Evolutionary conservation across 2,113 vertebrate genomes (phyloP).

Genomic region (Pedionomus torquatus): DNA sequence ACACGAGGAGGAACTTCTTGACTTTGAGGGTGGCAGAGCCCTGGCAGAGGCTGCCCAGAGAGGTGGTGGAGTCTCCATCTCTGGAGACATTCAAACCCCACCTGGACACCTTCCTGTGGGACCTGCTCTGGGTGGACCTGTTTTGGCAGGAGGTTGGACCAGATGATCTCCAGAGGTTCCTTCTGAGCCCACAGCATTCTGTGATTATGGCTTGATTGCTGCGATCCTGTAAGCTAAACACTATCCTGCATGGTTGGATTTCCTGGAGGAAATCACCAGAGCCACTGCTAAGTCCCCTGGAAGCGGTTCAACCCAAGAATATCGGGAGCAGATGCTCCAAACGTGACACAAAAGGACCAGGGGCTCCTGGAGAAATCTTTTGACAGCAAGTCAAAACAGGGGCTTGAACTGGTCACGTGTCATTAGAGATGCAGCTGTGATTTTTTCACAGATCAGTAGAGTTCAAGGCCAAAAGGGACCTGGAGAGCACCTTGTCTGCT

Average conservation of each 20-base stretch:
- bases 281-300: not conserved
- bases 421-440: not conserved
- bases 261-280: not conserved
- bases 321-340: not conserved
- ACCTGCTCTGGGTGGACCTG: no score
- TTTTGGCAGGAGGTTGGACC: no score
- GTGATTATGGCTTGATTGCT: not conserved
- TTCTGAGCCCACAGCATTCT: no score
- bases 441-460: not conserved
- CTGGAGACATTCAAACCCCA: no score
- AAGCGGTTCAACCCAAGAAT: not conserved
- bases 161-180: no score
- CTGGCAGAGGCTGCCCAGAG: no score
- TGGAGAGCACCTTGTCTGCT: not conserved
- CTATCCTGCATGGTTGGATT: not conserved
- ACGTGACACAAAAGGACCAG: not conserved
- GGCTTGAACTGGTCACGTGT: not conserved
- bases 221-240: not conserved
- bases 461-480: not conserved
- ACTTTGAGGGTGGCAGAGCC: no score
- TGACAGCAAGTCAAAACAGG: not conserved
- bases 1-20: no score
- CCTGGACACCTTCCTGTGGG: no score
- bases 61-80: no score
- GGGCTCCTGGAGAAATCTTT: not conserved